A percentile compares a stretch with the other conserved stretches of the same genome.
Conservation (phyloP, 2,797 vertebrate genomes). For the Poeciliopsis presidionis region DNA sequence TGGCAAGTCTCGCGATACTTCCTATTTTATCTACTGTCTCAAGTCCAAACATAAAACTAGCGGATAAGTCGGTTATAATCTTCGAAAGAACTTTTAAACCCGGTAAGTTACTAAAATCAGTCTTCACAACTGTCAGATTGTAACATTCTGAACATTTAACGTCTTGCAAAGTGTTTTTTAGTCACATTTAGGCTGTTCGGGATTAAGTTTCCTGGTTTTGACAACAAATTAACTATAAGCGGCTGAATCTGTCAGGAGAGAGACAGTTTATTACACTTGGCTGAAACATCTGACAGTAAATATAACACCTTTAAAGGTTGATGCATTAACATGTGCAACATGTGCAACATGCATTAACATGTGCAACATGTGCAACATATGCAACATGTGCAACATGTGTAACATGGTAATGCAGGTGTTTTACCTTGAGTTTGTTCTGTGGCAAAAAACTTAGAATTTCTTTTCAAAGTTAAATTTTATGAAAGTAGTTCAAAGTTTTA, state of each 20-base stretch:
- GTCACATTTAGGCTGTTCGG: background rate
- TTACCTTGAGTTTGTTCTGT: background rate
- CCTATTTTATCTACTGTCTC: background rate
- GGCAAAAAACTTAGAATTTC: background rate
- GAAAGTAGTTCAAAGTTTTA: background rate
- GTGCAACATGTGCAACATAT: background rate
- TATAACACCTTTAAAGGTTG: background rate
- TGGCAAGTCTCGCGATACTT: conserved; percentile 30
- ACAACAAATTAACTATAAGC: background rate
- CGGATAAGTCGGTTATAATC: background rate
- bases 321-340: no score
- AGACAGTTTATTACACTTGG: background rate
- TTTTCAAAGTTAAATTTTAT: background rate
- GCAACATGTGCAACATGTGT: background rate
- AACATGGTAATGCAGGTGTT: background rate
- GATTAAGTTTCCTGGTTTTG: background rate
- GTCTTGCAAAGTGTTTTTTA: background rate
- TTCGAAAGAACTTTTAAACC: background rate
- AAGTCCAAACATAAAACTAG: background rate
- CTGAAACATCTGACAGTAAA: background rate
- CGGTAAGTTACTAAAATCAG: conserved; percentile 10
- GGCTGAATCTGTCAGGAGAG: background rate
- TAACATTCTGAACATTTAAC: fast-evolving
- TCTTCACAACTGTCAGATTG: fast-evolving
- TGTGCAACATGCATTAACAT: no score